These are phyloP conservation scores for Lethenteron reissneri DNA, from an alignment of 2,113 vertebrate genomes.

Conservation along the genomic window DNA sequence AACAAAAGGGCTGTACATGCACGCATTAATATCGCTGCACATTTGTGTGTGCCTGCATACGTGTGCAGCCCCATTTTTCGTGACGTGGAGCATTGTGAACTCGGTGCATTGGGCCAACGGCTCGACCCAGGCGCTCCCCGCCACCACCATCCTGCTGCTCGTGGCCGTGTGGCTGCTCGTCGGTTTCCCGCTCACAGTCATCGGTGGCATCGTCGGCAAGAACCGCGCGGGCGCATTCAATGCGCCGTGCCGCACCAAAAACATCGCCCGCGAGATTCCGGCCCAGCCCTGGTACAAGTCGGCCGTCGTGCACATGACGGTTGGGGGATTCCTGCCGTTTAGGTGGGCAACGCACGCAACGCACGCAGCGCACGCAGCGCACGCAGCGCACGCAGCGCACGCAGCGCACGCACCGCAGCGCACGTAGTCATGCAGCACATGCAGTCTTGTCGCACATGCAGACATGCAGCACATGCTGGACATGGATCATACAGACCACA, in stretches of 20 bases:
- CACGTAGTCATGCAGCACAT: too few species aligned
- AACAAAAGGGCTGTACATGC: too few species aligned
- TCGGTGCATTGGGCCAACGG: constrained; percentile 68
- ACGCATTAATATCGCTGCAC: too few species aligned
- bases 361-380: too few species aligned
- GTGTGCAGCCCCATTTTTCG: constrained; percentile 43
- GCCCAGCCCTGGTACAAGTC: constrained; percentile 74
- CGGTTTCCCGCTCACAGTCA: constrained; percentile 64
- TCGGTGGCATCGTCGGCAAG: constrained; percentile 68
- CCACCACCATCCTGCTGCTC: constrained; percentile 53
- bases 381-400: too few species aligned
- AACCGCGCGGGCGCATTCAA: constrained; percentile 51
- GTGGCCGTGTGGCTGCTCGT: constrained; percentile 57
- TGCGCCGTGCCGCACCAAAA: constrained; percentile 64
- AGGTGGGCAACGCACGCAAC: constrained; percentile 25
- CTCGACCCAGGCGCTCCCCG: constrained; percentile 62
- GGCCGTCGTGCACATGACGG: constrained; percentile 53
- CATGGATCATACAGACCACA: too few species aligned
- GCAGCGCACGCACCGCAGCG: too few species aligned
- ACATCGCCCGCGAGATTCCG: constrained; percentile 60
- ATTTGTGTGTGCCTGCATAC: not conserved
- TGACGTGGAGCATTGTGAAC: constrained; percentile 73
- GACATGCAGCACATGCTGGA: too few species aligned
- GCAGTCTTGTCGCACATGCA: too few species aligned
- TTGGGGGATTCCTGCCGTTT: constrained; percentile 72